Base-by-base conservation (phyloP, 2,888 invertebrate genomes). In the Cerastis leucographa region DNA sequence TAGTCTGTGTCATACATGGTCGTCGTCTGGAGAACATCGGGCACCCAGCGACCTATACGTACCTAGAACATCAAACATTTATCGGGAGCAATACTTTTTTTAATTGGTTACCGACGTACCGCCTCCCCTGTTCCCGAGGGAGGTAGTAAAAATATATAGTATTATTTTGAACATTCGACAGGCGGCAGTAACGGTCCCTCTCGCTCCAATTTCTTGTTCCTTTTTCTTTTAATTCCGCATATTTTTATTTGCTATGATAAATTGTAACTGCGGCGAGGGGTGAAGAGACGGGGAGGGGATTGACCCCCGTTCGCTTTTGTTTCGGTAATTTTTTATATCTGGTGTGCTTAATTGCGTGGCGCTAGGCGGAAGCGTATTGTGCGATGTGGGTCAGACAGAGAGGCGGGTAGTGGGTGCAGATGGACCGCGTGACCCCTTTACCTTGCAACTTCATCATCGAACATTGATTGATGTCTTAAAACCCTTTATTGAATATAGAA, bases 171-270 rank as follows among this genome's bases (percentile, higher is more conserved):
- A 90, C 92, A 93, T 93, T 92, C 91, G 90, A 91, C 90, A 91
- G 79, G 88, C 93, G 93, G 93, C 67, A 92, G 92, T 92, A 91
- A 91, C 93, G 66, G 74, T 92, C 94, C 90, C 93, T 93, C 94
- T 94, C 94, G 92, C 91, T 93, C 92, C 92, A 91, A 91, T 94
- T 94, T 94, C 95, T 94, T 95, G 93, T 91, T 96, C 92, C 94
- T 95, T 95, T 96, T 96, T 95, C 95, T 96, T 96, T 96, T 96
- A 96, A 95, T 96, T 95, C 94, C 91, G 93, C 93, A 94, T 96
- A 96, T 96, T 96, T 96, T 96, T 96, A 96, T 96, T 96, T 95
- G 95, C 94, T 95, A 96, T 96, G 96, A 96, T 96, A 96, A 96
- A 96, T 96, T 96, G 96, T 96, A 94, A 94, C 94, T 91, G 94